phyloP scores from a whole-genome alignment of 1,140 invertebrate species.

The Caenorhabditis inopinata region DNA sequence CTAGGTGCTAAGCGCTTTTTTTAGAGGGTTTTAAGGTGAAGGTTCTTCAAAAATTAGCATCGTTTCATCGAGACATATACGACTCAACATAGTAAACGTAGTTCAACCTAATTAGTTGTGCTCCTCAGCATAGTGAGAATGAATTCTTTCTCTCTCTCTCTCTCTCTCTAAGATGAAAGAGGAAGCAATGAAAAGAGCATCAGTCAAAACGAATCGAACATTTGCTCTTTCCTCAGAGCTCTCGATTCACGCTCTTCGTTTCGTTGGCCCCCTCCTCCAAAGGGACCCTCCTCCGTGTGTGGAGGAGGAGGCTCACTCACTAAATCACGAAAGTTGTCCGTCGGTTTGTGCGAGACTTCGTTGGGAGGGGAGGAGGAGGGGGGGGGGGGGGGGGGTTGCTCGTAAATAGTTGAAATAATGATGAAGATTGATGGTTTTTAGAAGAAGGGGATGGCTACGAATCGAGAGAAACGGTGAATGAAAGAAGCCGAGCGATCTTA shows the following conservation, averaged over 20 bases:
- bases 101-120: too few species aligned
- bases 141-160: background rate
- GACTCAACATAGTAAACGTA: too few species aligned
- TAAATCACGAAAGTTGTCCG: background rate
- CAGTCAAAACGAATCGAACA: slow-evolving; percentile 28
- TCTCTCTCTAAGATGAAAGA: background rate
- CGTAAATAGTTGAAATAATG: slow-evolving; percentile 32
- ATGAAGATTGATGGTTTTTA: slow-evolving; percentile 15
- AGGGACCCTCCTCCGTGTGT: too few species aligned
- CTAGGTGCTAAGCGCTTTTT: too few species aligned
- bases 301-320: slow-evolving; percentile 1
- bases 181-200: slow-evolving; percentile 17
- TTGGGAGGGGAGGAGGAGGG: too few species aligned
- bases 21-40: too few species aligned
- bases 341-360: background rate
- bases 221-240: background rate
- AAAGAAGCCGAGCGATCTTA: too few species aligned
- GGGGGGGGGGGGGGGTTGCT: too few species aligned
- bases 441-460: background rate
- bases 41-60: too few species aligned
- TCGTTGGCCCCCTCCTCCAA: too few species aligned
- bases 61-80: too few species aligned
- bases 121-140: too few species aligned
- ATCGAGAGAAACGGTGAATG: background rate
- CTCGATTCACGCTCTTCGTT: background rate